A percentile compares a stretch with the other conserved stretches of the same genome.
phyloP scores from a whole-genome alignment of 2,888 invertebrate species.

The Ferrisia virgata region DNA sequence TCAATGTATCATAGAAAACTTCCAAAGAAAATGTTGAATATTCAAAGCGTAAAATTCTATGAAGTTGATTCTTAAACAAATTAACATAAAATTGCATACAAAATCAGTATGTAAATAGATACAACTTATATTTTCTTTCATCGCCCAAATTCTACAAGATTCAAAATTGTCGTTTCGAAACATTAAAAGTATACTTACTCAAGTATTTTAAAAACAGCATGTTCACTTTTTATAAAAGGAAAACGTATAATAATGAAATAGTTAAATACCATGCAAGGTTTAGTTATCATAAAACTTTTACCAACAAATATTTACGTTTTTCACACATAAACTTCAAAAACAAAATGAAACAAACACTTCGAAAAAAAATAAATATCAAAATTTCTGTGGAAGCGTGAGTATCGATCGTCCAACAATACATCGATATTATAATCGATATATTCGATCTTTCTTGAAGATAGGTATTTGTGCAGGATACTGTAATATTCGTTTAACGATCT shows the following conservation, averaged over 20 bases:
- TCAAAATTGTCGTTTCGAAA: not conserved
- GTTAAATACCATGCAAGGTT: not conserved
- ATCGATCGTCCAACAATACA: not conserved
- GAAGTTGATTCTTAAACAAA: not conserved
- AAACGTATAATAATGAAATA: not conserved
- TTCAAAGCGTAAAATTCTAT: slow-evolving; percentile 3
- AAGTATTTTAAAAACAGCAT: not conserved
- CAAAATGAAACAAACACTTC: not conserved
- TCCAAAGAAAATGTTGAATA: slow-evolving; percentile 12
- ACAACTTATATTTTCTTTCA: not conserved
- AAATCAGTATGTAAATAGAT: not conserved
- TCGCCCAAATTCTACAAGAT: not conserved
- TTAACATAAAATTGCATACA: slow-evolving; percentile 6
- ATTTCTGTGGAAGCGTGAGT: not conserved
- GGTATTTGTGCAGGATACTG: too few relatives aligned
- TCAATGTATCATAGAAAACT: not conserved
- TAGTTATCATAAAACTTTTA: not conserved
- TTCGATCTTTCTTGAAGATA: too few relatives aligned
- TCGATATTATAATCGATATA: not conserved
- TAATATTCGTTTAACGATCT: too few relatives aligned
- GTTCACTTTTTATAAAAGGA: not conserved
- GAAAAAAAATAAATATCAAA: not conserved
- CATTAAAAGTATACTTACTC: not conserved
- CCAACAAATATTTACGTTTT: not conserved
- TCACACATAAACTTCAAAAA: not conserved